phyloP scores from a whole-genome alignment of 2,113 vertebrate species.

The Orthonyx spaldingii region DNA sequence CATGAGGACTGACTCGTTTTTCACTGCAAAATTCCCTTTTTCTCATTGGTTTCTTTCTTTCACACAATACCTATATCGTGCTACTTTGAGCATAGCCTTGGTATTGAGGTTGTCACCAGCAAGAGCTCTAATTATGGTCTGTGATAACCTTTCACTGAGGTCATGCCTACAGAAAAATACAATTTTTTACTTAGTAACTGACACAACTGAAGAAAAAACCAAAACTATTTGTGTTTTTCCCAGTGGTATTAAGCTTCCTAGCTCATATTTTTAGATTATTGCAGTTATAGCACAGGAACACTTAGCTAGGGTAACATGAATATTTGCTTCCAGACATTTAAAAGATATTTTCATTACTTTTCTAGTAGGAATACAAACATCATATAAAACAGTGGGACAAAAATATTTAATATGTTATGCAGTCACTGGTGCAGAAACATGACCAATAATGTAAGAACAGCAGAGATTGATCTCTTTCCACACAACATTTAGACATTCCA shows the following conservation, averaged over 20 bases:
- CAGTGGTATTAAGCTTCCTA: background rate
- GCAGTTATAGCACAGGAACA: background rate
- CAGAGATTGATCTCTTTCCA: background rate
- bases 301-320: background rate
- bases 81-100: background rate
- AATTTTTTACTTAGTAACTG: background rate
- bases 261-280: background rate
- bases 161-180: background rate
- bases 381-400: background rate
- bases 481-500: background rate
- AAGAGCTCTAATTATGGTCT: background rate
- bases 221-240: background rate
- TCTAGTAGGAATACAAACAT: background rate
- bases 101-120: background rate
- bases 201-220: background rate
- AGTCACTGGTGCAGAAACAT: background rate
- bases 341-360: background rate
- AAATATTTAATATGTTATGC: background rate
- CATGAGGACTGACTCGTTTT: background rate
- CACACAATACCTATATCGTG: background rate
- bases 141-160: background rate
- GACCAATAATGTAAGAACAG: background rate
- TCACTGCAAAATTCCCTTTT: background rate
- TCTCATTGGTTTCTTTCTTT: constrained; percentile 18
- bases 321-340: background rate